phyloP scores from a whole-genome alignment of 2,113 vertebrate genomes.

The Lycaon pictus region DNA sequence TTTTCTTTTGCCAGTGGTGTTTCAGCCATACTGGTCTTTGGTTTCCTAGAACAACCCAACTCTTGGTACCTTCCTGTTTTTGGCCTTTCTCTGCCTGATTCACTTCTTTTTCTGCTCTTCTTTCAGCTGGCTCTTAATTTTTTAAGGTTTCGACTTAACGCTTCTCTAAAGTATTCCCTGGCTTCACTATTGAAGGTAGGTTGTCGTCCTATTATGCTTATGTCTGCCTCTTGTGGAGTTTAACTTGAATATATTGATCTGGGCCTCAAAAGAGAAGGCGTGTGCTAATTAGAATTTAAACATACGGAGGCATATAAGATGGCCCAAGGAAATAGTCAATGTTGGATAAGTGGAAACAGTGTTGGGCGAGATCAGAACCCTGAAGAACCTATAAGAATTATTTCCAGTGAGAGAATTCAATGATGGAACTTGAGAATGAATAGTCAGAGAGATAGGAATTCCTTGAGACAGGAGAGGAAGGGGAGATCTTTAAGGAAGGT shows the following conservation, averaged over 20 bases:
- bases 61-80: neutral
- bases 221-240: neutral
- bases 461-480: neutral
- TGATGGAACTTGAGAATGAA: neutral
- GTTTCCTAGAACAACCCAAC: neutral
- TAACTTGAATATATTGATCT: neutral
- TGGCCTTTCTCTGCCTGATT: neutral
- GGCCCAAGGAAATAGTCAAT: neutral
- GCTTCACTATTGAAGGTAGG: neutral
- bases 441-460: neutral
- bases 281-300: neutral
- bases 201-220: neutral
- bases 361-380: neutral
- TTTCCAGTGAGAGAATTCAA: neutral
- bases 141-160: neutral
- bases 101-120: neutral
- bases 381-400: neutral
- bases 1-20: neutral
- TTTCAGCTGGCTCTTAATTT: neutral
- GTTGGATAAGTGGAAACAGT: neutral
- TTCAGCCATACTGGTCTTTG: neutral
- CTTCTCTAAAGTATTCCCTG: neutral
- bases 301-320: neutral
- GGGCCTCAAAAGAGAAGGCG: conserved; percentile 13
- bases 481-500: neutral